A percentile compares a stretch with the other conserved stretches of the same genome.
These are phyloP conservation scores for Fukomys damarensis DNA, from an alignment of 2,113 vertebrate genomes.

Conservation along the genomic window DNA sequence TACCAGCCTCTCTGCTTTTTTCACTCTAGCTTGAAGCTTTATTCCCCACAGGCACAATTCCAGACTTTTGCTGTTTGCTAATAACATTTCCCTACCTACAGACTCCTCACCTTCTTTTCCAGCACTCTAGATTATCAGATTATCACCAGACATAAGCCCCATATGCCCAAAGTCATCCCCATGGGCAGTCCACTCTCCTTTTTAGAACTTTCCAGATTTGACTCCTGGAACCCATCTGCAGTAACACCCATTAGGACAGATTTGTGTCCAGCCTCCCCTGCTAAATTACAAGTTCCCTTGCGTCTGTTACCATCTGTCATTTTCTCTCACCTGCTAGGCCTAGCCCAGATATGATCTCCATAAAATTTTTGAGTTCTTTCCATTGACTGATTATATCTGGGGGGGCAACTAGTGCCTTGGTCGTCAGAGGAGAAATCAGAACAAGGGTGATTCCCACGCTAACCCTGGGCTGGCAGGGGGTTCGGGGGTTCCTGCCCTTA, in stretches of 20 bases:
- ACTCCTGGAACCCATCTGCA: background rate
- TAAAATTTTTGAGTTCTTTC: constrained; percentile 46
- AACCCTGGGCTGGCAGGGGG: background rate
- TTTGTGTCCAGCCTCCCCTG: background rate
- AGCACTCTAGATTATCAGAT: background rate
- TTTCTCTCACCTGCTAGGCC: constrained; percentile 25
- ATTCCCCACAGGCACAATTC: background rate
- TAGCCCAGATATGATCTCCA: constrained; percentile 38
- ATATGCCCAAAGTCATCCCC: background rate
- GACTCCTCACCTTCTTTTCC: background rate
- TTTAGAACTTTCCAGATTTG: background rate
- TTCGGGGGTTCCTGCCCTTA: background rate
- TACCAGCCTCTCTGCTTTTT: background rate
- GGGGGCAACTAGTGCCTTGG: background rate
- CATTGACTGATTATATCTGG: constrained; percentile 28
- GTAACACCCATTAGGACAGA: background rate
- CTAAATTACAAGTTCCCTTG: background rate
- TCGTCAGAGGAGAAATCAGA: background rate
- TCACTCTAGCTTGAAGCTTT: background rate
- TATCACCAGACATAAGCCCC: background rate
- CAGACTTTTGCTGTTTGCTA: background rate
- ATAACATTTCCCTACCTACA: no score
- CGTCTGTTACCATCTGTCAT: background rate
- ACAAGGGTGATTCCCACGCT: background rate
- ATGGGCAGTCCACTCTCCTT: background rate